Percentiles rank a stretch among this genome's conserved stretches.
Conservation (phyloP, 2,888 invertebrate species). For the Loripinus fragilis region DNA sequence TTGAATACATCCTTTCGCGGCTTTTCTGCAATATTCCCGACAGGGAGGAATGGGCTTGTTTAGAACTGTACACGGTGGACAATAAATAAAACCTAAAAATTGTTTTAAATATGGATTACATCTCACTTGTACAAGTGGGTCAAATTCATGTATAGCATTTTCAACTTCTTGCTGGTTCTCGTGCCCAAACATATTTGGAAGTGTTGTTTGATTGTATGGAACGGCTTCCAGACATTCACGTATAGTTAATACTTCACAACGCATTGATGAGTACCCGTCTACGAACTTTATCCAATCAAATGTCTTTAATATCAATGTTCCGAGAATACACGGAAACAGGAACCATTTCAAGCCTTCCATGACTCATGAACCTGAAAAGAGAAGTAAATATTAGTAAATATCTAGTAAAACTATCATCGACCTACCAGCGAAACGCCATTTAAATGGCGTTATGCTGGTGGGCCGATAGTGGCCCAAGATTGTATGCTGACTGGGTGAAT, state of each 20-base stretch:
- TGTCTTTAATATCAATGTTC: not conserved
- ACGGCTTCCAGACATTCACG: slow-evolving; percentile 25
- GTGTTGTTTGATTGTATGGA: slow-evolving; percentile 50
- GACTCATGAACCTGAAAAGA: not conserved
- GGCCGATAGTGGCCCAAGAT: too few species aligned
- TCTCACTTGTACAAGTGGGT: slow-evolving; percentile 38
- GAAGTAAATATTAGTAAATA: too few species aligned
- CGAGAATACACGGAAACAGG: not conserved
- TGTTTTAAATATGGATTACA: slow-evolving; percentile 44
- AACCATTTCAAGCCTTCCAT: not conserved
- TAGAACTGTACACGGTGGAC: slow-evolving; percentile 49
- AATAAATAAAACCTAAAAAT: slow-evolving; percentile 51
- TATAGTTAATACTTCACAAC: slow-evolving; percentile 14
- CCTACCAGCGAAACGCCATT: too few species aligned
- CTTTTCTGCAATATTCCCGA: slow-evolving; percentile 44
- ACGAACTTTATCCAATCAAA: slow-evolving; percentile 3
- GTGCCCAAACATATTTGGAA: slow-evolving; percentile 53
- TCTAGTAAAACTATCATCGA: too few species aligned
- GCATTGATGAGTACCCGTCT: not conserved
- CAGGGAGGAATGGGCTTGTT: slow-evolving; percentile 45
- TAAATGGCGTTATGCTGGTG: too few species aligned
- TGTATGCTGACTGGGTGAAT: too few species aligned
- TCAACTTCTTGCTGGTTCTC: slow-evolving; percentile 37
- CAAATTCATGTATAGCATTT: slow-evolving; percentile 37
- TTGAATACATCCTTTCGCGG: slow-evolving; percentile 36